Conservation (phyloP, 2,888 invertebrate genomes). For the Sthenelais limicola region DNA sequence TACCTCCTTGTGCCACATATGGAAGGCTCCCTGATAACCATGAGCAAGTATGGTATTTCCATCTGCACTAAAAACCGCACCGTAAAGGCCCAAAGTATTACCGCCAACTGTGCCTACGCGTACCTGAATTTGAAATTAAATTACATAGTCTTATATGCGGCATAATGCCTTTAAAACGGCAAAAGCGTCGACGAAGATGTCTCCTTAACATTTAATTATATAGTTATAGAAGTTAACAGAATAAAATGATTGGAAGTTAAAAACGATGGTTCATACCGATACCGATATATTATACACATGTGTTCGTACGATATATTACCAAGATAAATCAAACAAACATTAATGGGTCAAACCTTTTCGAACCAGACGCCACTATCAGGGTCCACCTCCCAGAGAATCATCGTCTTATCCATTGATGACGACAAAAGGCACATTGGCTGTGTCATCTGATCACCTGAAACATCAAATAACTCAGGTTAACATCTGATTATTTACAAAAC, state of each 20-base stretch:
- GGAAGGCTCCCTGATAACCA: slow-evolving; percentile 94
- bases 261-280: too few relatives aligned
- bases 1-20: slow-evolving; percentile 82
- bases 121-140: slow-evolving; percentile 54
- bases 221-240: too few relatives aligned
- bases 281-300: too few relatives aligned
- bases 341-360: slow-evolving; percentile 72
- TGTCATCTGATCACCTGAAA: slow-evolving; percentile 49
- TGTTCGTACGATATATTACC: too few relatives aligned
- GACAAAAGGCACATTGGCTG: slow-evolving; percentile 79
- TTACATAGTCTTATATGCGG: too few relatives aligned
- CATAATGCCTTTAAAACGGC: neutral
- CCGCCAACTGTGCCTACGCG: slow-evolving; percentile 95
- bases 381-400: slow-evolving; percentile 89
- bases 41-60: slow-evolving; percentile 85
- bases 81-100: slow-evolving; percentile 93
- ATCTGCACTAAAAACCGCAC: slow-evolving; percentile 78
- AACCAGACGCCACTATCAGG: slow-evolving; percentile 81
- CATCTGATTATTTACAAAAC: too few relatives aligned
- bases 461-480: too few relatives aligned
- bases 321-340: neutral
- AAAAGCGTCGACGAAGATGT: too few relatives aligned
- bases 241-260: too few relatives aligned
- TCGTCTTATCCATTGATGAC: slow-evolving; percentile 91
- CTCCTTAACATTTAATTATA: too few relatives aligned